These are phyloP conservation scores for Cryptotis parvus DNA, from an alignment of 2,113 vertebrate genomes.

Conservation along the genomic window DNA sequence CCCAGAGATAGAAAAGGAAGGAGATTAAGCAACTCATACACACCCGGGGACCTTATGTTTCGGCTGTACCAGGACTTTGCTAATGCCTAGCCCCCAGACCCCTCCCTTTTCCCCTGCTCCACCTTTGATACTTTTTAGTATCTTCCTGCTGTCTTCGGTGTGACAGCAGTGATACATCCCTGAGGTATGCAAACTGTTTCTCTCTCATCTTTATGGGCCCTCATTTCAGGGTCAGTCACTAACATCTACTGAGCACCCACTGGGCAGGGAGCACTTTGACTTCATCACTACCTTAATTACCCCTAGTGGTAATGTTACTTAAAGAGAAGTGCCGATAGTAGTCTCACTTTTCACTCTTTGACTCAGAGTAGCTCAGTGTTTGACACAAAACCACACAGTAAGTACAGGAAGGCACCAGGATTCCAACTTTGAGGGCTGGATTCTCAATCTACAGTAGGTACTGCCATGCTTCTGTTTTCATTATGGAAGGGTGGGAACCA, in stretches of 20 bases:
- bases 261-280: not conserved
- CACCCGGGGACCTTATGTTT: too few relatives aligned
- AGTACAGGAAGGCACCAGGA: not conserved
- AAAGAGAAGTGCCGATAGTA: not conserved
- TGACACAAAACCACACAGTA: not conserved
- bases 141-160: not conserved
- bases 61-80: not conserved
- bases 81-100: fast-evolving
- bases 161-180: not conserved
- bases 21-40: not conserved
- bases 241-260: not conserved
- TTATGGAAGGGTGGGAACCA: not conserved
- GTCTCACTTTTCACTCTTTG: not conserved
- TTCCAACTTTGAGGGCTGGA: not conserved
- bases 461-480: too few relatives aligned
- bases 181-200: not conserved
- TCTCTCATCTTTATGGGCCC: not conserved
- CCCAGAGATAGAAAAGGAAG: not conserved
- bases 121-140: not conserved
- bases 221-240: not conserved
- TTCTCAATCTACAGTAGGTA: not conserved
- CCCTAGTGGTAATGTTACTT: too few relatives aligned
- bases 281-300: not conserved
- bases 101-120: not conserved
- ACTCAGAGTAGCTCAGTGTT: not conserved